A percentile compares a stretch with the other conserved stretches of the same genome.
These are phyloP conservation scores for Lateolabrax maculatus DNA, from an alignment of 2,797 vertebrate species.

Conservation along the genomic window DNA sequence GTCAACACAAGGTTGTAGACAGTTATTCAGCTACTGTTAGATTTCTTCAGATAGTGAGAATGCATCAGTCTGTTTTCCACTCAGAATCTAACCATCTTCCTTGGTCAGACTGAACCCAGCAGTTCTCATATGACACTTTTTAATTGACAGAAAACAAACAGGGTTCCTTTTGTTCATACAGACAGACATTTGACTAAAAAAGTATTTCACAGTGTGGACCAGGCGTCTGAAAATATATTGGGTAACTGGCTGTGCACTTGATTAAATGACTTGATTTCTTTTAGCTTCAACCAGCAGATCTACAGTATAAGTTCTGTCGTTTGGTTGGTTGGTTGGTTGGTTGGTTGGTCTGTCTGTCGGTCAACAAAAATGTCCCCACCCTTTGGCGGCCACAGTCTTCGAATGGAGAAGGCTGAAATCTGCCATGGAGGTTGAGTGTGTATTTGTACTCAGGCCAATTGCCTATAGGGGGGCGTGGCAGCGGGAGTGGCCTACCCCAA, in stretches of 20 bases:
- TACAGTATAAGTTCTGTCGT: too few species aligned
- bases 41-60: not conserved
- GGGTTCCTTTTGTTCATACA: not conserved
- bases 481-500: too few species aligned
- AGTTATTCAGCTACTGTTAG: not conserved
- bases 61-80: not conserved
- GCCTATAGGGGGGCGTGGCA: too few species aligned
- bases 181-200: not conserved
- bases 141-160: not conserved
- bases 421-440: too few species aligned
- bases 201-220: slow-evolving; percentile 7
- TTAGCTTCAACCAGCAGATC: too few species aligned
- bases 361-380: too few species aligned
- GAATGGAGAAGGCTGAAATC: too few species aligned
- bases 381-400: too few species aligned
- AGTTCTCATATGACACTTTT: not conserved
- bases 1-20: too few species aligned
- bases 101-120: not conserved
- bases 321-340: too few species aligned
- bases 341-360: too few species aligned
- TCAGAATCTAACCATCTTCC: not conserved
- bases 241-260: slow-evolving; percentile 7
- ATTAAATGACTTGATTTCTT: slow-evolving; percentile 39
- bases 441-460: too few species aligned
- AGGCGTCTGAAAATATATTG: slow-evolving; percentile 28